Conservation (phyloP, 2,797 vertebrate genomes). For the Pangasius sanitwongsei region DNA sequence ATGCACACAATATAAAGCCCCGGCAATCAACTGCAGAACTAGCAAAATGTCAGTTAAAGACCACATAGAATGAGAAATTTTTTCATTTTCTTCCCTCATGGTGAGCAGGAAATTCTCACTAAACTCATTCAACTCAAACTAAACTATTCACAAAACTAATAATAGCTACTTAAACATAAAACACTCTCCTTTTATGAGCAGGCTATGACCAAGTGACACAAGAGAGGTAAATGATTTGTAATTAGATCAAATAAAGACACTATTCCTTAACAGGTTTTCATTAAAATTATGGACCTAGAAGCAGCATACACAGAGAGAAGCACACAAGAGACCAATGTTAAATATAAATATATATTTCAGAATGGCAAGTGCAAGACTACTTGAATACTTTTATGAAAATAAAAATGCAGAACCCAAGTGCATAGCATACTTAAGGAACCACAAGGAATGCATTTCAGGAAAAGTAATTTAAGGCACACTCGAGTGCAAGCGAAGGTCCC, state of each 20-base stretch:
- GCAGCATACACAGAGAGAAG: neutral
- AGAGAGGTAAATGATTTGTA: neutral
- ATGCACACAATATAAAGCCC: neutral
- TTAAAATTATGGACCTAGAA: neutral
- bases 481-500: neutral
- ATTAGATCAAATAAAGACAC: neutral
- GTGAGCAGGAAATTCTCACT: neutral
- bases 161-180: neutral
- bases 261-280: neutral
- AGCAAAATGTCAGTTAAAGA: neutral
- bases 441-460: neutral
- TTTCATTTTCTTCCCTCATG: neutral
- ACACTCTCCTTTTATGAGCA: neutral
- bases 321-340: neutral
- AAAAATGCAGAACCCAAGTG: conserved; percentile 2
- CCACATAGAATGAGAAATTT: neutral
- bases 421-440: neutral
- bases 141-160: neutral
- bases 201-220: neutral
- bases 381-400: conserved; percentile 16
- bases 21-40: neutral
- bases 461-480: neutral
- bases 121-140: neutral
- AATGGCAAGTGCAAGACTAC: neutral
- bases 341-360: conserved; percentile 9